Conservation (phyloP, 1,140 invertebrate genomes). For the Sesamia nonagrioides region DNA sequence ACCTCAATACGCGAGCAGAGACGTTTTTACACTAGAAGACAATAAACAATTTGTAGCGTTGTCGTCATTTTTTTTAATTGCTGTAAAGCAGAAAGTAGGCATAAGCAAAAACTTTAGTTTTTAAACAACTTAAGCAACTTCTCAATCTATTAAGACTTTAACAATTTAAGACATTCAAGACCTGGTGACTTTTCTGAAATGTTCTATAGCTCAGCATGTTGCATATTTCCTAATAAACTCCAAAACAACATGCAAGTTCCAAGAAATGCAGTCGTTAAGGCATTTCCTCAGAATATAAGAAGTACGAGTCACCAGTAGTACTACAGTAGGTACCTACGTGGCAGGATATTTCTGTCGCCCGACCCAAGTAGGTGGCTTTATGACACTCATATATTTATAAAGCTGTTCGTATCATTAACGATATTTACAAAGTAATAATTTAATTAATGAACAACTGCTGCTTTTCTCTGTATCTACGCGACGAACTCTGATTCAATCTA, state of each 20-base stretch:
- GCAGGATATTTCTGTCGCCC: constrained; percentile 66
- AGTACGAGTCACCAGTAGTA: constrained; percentile 57
- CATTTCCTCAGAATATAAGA: constrained; percentile 59
- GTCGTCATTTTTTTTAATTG: no score
- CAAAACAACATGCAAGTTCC: constrained; percentile 14
- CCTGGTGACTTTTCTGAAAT: no score
- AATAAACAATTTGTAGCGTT: constrained; percentile 4
- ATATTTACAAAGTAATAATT: constrained; percentile 42
- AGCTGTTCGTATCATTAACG: constrained; percentile 38
- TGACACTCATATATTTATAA: constrained; percentile 48
- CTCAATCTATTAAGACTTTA: no score
- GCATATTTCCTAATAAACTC: neutral
- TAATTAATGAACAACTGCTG: constrained; percentile 39
- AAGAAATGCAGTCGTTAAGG: constrained; percentile 46
- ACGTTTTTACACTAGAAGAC: constrained; percentile 4
- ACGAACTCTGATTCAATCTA: constrained; percentile 8
- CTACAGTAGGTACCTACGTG: constrained; percentile 58
- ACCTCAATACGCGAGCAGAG: constrained; percentile 9
- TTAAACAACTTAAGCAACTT: no score
- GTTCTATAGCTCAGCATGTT: no score
- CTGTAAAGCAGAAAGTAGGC: no score
- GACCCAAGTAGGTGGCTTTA: constrained; percentile 63
- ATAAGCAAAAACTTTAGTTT: no score
- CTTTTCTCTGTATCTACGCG: constrained; percentile 5
- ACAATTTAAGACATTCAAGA: neutral